Percentiles rank a stretch among this genome's conserved stretches.
Conservation (phyloP, 1,140 invertebrate species). For the Drepana arcuata region DNA sequence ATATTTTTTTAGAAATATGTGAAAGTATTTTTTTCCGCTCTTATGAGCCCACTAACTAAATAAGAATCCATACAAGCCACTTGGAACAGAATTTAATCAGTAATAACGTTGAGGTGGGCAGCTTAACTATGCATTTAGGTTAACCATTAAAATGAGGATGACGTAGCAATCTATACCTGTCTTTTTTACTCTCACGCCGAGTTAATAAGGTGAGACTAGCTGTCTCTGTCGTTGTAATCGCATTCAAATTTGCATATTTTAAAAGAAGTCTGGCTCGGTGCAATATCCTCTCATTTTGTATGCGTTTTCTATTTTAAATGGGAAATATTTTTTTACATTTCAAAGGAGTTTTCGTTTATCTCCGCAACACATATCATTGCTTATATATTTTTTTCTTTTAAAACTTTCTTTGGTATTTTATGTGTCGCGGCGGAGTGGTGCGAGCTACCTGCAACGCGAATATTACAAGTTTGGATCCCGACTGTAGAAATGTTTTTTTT, state of each 20-base stretch:
- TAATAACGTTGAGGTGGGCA: constrained; percentile 14
- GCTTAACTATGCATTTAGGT: constrained; percentile 15
- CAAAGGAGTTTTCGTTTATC: too few species aligned
- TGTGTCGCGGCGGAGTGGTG: too few species aligned
- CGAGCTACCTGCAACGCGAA: too few species aligned
- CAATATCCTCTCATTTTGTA: constrained; percentile 38
- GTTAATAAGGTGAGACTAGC: constrained; percentile 3
- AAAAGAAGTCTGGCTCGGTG: constrained; percentile 26
- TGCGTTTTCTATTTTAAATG: constrained; percentile 33
- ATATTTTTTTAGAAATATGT: too few species aligned
- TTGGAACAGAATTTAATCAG: constrained; percentile 2
- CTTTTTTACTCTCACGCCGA: constrained; percentile 12
- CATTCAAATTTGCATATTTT: constrained; percentile 41
- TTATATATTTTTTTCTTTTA: too few species aligned
- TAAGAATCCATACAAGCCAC: neutral
- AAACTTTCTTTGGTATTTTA: too few species aligned
- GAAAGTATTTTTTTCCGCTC: neutral
- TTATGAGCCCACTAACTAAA: neutral
- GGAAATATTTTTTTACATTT: constrained; percentile 28
- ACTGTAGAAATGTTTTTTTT: too few species aligned
- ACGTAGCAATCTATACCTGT: constrained; percentile 3
- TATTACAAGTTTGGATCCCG: too few species aligned
- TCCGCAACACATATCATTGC: too few species aligned
- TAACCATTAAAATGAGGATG: constrained; percentile 11
- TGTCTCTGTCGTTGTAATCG: constrained; percentile 25